Percentiles rank a stretch among this genome's conserved stretches.
phyloP scores from a whole-genome alignment of 2,113 vertebrate genomes.

The Misgurnus mizolepis region DNA sequence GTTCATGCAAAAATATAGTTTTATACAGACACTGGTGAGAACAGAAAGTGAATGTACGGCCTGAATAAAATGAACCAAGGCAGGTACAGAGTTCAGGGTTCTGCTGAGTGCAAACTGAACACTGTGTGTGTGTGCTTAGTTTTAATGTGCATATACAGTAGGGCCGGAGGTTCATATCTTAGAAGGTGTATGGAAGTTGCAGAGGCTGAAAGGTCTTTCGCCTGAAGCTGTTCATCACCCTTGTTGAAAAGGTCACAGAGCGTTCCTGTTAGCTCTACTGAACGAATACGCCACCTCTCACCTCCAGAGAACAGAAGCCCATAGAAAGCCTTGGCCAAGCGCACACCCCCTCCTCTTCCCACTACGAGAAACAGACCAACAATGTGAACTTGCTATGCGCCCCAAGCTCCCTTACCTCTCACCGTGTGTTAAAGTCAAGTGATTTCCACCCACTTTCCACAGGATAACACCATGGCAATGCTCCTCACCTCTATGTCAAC shows the following conservation, averaged over 20 bases:
- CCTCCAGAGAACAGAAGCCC: slow-evolving; percentile 35
- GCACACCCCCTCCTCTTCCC: neutral
- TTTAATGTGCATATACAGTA: slow-evolving; percentile 27
- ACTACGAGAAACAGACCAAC: slow-evolving; percentile 1
- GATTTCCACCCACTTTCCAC: slow-evolving; percentile 36
- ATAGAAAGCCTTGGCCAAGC: slow-evolving; percentile 26
- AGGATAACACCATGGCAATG: neutral
- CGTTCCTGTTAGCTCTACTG: slow-evolving; percentile 36
- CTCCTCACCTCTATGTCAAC: neutral
- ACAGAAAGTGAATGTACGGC: neutral
- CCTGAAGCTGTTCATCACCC: slow-evolving; percentile 52
- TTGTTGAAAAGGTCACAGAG: slow-evolving; percentile 50
- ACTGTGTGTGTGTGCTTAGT: neutral
- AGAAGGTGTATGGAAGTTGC: slow-evolving; percentile 40
- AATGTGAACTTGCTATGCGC: slow-evolving; percentile 16
- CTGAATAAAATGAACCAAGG: neutral
- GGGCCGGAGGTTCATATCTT: slow-evolving; percentile 36
- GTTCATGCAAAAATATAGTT: neutral
- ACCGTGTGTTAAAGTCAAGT: slow-evolving; percentile 18
- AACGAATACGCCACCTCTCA: slow-evolving; percentile 39
- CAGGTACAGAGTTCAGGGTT: slow-evolving; percentile 14
- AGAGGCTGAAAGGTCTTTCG: slow-evolving; percentile 51
- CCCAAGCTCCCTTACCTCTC: slow-evolving; percentile 17
- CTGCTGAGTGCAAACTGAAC: neutral
- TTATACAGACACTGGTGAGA: neutral